Percentiles rank a stretch among this genome's conserved stretches.
Evolutionary conservation across 2,888 invertebrate species (phyloP).

Genomic region (Meteorus colon): DNA sequence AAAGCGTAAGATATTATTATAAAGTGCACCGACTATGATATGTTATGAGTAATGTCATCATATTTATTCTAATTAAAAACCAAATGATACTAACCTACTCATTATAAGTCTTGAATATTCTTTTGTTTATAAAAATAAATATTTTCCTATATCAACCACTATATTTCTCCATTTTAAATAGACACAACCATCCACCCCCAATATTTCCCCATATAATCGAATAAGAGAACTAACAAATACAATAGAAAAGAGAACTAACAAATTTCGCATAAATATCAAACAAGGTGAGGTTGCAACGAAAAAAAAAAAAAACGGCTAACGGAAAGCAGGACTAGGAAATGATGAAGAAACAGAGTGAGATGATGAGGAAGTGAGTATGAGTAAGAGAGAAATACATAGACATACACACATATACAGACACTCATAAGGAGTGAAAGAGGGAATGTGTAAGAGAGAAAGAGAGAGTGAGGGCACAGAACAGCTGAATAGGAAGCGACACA

Average conservation of each 20-base stretch:
- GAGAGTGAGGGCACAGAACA: constrained; percentile 66
- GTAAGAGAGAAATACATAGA: constrained; percentile 36
- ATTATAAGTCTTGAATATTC: too few species aligned
- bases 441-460: constrained; percentile 52
- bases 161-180: too few species aligned
- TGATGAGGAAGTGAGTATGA: constrained; percentile 37
- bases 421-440: constrained; percentile 49
- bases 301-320: constrained; percentile 16
- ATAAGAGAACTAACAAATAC: constrained; percentile 53
- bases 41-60: too few species aligned
- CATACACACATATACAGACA: constrained; percentile 23
- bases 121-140: too few species aligned
- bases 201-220: too few species aligned
- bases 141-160: too few species aligned
- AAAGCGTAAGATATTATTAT: too few species aligned
- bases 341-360: constrained; percentile 20
- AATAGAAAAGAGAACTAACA: constrained; percentile 42
- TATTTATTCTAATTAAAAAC: too few species aligned
- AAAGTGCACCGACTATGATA: too few species aligned
- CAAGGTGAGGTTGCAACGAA: constrained; percentile 36
- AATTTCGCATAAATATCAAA: constrained; percentile 65
- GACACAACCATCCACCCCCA: too few species aligned
- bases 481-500: constrained; percentile 73
- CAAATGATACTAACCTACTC: too few species aligned
- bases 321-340: constrained; percentile 31